Evolutionary conservation across 1,140 invertebrate species (phyloP).

Genomic region (Brachionus manjavacas): DNA sequence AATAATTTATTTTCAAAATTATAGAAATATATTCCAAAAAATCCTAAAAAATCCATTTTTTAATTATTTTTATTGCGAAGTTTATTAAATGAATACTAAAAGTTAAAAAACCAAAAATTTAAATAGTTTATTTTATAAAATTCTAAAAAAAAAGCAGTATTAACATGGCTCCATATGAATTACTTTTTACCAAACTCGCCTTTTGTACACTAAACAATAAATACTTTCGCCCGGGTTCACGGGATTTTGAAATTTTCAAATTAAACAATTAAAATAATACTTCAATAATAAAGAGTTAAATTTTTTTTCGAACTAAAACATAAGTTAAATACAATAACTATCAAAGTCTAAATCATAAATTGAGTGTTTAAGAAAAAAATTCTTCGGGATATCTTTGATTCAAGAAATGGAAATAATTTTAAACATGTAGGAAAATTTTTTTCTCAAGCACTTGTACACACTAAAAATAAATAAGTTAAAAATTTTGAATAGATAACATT

Average conservation of each 20-base stretch:
- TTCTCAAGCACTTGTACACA: not conserved
- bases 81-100: not conserved
- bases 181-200: not conserved
- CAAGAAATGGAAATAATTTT: not conserved
- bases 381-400: not conserved
- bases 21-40: no score
- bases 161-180: not conserved
- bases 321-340: not conserved
- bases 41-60: no score
- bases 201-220: not conserved
- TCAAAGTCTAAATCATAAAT: not conserved
- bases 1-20: no score
- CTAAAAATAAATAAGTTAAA: not conserved
- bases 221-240: not conserved
- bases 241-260: not conserved
- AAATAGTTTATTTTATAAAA: not conserved
- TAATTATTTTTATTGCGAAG: not conserved
- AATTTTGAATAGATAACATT: not conserved
- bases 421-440: not conserved
- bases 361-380: not conserved
- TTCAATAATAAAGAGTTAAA: not conserved
- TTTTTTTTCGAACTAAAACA: not conserved
- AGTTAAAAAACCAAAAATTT: not conserved
- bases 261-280: not conserved
- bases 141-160: not conserved